Conservation (phyloP, 2,797 vertebrate genomes). For the Chaetodon trifasciatus region DNA sequence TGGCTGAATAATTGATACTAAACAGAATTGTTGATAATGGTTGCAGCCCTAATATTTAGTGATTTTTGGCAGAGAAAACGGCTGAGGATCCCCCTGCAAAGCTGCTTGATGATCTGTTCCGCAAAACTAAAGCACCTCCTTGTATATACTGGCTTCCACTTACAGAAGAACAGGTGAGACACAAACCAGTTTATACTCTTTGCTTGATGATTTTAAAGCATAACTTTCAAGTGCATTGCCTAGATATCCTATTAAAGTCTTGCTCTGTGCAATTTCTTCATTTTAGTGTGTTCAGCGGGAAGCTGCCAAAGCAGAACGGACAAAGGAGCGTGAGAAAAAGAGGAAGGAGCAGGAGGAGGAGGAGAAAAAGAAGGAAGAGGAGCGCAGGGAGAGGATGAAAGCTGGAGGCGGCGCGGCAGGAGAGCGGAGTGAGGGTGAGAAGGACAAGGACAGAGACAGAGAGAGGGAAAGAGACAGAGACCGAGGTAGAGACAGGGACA, state of each 20-base stretch:
- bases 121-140: constrained; percentile 94
- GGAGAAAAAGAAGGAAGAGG: constrained; percentile 88
- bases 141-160: constrained; percentile 97
- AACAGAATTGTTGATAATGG: accelerated
- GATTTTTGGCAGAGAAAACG: constrained; percentile 83
- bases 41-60: neutral
- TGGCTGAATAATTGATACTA: neutral
- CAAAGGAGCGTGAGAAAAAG: constrained; percentile 88
- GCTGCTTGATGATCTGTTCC: constrained; percentile 93
- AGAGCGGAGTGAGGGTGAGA: constrained; percentile 80
- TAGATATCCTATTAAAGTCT: neutral
- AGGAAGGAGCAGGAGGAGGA: constrained; percentile 88
- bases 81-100: constrained; percentile 93
- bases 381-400: constrained; percentile 84
- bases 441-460: constrained; percentile 66
- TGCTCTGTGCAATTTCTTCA: neutral
- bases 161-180: constrained; percentile 90
- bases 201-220: neutral
- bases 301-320: constrained; percentile 87
- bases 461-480: too few relatives aligned
- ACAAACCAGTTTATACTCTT: neutral
- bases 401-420: constrained; percentile 62
- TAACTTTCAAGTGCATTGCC: neutral
- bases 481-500: neutral
- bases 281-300: constrained; percentile 87